These are phyloP conservation scores for Enteromius anoplus DNA, from an alignment of 2,797 vertebrate species.

Conservation along the genomic window DNA sequence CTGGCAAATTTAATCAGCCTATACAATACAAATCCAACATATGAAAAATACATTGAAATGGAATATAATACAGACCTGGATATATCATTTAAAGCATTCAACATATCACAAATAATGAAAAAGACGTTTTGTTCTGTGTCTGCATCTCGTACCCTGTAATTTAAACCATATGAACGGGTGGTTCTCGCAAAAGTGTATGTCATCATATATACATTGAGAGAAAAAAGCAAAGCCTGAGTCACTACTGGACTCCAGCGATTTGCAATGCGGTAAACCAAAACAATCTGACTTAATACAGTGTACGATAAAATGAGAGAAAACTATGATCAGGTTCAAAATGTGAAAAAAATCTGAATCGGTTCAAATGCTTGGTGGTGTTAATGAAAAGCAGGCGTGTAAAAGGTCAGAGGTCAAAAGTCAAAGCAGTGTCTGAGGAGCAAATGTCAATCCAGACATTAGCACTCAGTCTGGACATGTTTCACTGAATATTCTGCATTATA, in stretches of 20 bases:
- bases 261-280: conserved; percentile 34
- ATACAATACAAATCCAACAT: conserved; percentile 23
- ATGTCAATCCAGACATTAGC: neutral
- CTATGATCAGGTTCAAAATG: neutral
- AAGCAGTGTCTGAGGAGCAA: neutral
- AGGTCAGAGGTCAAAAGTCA: conserved; percentile 35
- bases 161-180: conserved; percentile 55
- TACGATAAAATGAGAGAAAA: conserved; percentile 24
- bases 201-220: conserved; percentile 33
- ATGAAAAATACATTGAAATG: conserved; percentile 18
- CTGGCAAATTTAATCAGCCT: neutral
- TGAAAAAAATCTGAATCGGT: too few species aligned
- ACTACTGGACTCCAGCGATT: conserved; percentile 8
- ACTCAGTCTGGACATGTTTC: neutral
- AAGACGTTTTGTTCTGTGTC: conserved; percentile 32
- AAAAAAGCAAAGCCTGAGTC: conserved; percentile 31
- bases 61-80: conserved; percentile 30
- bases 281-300: conserved; percentile 14
- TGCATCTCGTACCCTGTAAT: conserved; percentile 52
- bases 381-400: conserved; percentile 30
- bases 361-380: conserved; percentile 18
- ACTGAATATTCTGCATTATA: neutral
- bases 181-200: conserved; percentile 22
- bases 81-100: conserved; percentile 8
- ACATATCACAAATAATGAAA: conserved; percentile 34